Conservation (phyloP, 2,797 vertebrate species). For the Helostoma temminkii region DNA sequence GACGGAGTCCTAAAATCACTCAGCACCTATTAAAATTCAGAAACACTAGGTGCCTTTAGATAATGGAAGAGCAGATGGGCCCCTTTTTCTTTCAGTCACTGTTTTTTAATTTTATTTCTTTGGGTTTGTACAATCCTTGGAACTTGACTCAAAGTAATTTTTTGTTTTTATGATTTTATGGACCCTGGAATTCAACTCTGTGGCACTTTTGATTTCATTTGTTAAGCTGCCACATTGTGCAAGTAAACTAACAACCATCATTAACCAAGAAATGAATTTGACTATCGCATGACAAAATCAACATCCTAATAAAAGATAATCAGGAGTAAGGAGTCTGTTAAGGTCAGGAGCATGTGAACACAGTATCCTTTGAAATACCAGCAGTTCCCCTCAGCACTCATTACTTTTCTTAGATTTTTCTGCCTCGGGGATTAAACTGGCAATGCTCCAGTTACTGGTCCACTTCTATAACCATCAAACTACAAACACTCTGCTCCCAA, state of each 20-base stretch:
- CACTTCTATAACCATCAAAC: slow-evolving; percentile 63
- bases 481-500: slow-evolving; percentile 44
- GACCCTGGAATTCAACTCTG: not conserved
- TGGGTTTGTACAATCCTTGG: slow-evolving; percentile 21
- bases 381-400: slow-evolving; percentile 15
- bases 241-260: slow-evolving; percentile 2
- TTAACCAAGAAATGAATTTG: slow-evolving; percentile 4
- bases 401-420: slow-evolving; percentile 44
- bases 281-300: not conserved
- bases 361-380: slow-evolving; percentile 31
- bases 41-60: slow-evolving; percentile 35
- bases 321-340: not conserved
- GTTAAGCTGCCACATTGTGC: slow-evolving; percentile 10
- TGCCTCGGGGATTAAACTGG: slow-evolving; percentile 46
- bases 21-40: slow-evolving; percentile 49
- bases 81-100: slow-evolving; percentile 30
- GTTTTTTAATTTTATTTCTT: slow-evolving; percentile 19
- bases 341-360: slow-evolving; percentile 17
- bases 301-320: slow-evolving; percentile 5
- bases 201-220: slow-evolving; percentile 1
- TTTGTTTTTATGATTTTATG: slow-evolving; percentile 7
- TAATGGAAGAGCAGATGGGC: slow-evolving; percentile 29
- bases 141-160: not conserved
- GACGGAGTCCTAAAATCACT: slow-evolving; percentile 30
- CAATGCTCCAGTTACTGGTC: slow-evolving; percentile 55